Conservation (phyloP, 2,888 invertebrate genomes). For the Drosophila eohydei region DNA sequence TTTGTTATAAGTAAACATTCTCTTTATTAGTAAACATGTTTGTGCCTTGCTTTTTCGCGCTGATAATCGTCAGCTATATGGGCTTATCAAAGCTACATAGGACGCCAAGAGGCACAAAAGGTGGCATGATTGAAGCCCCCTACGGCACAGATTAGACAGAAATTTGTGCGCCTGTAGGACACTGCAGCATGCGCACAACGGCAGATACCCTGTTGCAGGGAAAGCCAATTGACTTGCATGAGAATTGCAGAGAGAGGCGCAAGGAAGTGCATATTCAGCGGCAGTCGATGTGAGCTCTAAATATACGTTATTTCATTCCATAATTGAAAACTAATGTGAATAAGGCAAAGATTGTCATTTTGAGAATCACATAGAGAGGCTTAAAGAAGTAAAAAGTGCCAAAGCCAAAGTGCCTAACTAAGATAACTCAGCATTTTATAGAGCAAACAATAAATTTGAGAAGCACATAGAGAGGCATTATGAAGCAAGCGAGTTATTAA, state of each 20-base stretch:
- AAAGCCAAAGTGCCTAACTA: background rate
- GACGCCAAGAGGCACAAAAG: slow-evolving; percentile 13
- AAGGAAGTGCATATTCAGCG: background rate
- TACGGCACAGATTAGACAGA: slow-evolving; percentile 10
- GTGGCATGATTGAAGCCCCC: slow-evolving; percentile 25
- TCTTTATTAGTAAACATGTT: slow-evolving; percentile 23
- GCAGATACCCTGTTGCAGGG: no score
- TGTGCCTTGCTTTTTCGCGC: slow-evolving; percentile 12
- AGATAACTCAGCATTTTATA: no score
- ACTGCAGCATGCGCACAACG: rapidly evolving
- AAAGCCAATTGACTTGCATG: background rate
- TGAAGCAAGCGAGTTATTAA: background rate
- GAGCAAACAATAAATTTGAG: background rate
- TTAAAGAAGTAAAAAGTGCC: no score
- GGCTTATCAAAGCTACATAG: slow-evolving; percentile 7
- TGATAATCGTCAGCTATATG: slow-evolving; percentile 40
- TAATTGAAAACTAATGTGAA: no score
- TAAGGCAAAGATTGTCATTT: background rate
- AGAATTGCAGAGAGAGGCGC: background rate
- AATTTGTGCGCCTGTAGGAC: background rate
- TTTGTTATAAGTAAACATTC: slow-evolving; percentile 19
- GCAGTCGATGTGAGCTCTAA: no score
- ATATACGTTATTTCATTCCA: no score
- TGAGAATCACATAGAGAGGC: background rate
- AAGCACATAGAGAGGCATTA: background rate